These are phyloP conservation scores for Druon quercuslanigerum DNA, from an alignment of 1,140 invertebrate genomes.

Conservation along the genomic window DNA sequence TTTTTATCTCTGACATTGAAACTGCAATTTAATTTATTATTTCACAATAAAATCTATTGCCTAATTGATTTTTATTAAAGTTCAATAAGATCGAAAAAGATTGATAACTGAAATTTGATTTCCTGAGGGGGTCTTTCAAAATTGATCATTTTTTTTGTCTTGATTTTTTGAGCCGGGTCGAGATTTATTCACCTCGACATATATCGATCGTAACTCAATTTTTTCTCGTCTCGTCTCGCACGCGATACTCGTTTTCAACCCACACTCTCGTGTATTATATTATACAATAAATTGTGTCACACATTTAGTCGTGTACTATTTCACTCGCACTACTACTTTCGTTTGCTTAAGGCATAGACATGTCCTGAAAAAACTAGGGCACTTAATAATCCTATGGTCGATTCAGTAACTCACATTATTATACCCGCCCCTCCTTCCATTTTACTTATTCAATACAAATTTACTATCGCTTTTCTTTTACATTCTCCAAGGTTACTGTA, in stretches of 20 bases:
- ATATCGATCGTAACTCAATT: conserved; percentile 13
- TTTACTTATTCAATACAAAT: background rate
- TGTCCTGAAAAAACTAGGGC: conserved; percentile 9
- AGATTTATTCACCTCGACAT: conserved; percentile 18
- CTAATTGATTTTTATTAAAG: too few species aligned
- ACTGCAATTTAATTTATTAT: too few species aligned
- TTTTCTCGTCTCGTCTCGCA: conserved; percentile 1
- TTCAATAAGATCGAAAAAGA: too few species aligned
- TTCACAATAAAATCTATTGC: too few species aligned
- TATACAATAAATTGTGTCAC: conserved; percentile 28
- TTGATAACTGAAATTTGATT: background rate
- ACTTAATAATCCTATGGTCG: background rate
- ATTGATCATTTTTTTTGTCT: background rate
- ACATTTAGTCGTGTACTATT: conserved; percentile 13
- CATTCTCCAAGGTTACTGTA: too few species aligned
- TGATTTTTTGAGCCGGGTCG: background rate
- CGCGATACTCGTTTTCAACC: background rate
- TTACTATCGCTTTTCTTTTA: too few species aligned
- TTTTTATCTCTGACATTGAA: too few species aligned
- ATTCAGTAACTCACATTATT: background rate
- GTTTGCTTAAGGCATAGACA: background rate
- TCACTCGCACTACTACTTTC: background rate
- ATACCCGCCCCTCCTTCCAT: background rate
- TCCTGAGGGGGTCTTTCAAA: background rate
- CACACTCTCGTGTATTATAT: conserved; percentile 6